A percentile compares a stretch with the other conserved stretches of the same genome.
Evolutionary conservation across 2,797 vertebrate species (phyloP).

Genomic region (Enteromius argenteus): DNA sequence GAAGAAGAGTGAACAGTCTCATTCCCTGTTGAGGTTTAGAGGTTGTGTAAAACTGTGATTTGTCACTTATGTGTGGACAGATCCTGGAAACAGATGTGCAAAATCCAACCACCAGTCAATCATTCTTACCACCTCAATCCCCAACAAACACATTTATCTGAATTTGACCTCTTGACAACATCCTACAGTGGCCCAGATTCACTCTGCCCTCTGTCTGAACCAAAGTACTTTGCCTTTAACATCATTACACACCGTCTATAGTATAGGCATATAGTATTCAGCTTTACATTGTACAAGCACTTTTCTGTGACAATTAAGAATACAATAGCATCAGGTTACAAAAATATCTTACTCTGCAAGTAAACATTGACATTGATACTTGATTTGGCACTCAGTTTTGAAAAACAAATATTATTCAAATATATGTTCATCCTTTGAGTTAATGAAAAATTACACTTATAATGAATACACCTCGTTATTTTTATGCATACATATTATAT

Average conservation of each 20-base stretch:
- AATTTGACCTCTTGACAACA: slow-evolving; percentile 3
- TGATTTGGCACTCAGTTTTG: neutral
- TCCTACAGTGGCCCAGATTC: slow-evolving; percentile 15
- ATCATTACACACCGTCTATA: neutral
- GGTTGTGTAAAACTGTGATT: slow-evolving; percentile 53
- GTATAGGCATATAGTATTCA: neutral
- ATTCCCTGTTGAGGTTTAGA: slow-evolving; percentile 52
- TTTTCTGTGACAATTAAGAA: neutral
- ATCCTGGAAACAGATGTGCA: slow-evolving; percentile 49
- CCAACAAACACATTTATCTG: slow-evolving; percentile 31
- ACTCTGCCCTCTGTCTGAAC: slow-evolving; percentile 19
- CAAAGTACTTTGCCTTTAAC: neutral
- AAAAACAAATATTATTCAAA: neutral
- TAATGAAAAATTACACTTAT: neutral
- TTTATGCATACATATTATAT: neutral
- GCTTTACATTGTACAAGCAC: neutral
- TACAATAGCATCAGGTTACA: neutral
- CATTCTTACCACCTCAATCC: slow-evolving; percentile 19
- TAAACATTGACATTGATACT: neutral
- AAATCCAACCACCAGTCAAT: slow-evolving; percentile 40
- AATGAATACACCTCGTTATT: neutral
- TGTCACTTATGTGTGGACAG: slow-evolving; percentile 43
- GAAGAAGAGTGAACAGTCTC: slow-evolving; percentile 45
- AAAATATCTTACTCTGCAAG: neutral
- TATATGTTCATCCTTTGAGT: neutral